Evolutionary conservation across 1,140 invertebrate genomes (phyloP).

Genomic region (Procambarus virginalis): DNA sequence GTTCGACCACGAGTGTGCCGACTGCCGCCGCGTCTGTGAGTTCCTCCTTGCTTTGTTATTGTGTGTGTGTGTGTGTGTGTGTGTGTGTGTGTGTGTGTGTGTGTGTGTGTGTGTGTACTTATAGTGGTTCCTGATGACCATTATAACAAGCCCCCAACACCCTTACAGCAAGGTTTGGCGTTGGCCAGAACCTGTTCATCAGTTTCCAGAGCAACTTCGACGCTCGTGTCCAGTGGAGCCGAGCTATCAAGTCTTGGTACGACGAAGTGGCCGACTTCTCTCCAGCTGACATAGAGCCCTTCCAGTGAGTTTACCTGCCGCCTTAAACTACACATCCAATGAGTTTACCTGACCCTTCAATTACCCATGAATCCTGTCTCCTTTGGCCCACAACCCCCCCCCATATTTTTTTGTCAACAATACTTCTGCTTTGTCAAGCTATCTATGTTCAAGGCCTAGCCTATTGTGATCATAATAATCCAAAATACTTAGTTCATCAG

Average conservation of each 20-base stretch:
- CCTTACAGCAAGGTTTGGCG: conserved; percentile 68
- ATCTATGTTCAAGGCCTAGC: too few species aligned
- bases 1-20: conserved; percentile 82
- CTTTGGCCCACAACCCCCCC: too few species aligned
- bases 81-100: not conserved
- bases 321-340: too few species aligned
- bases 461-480: too few species aligned
- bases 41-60: conserved; percentile 66
- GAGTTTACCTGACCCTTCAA: too few species aligned
- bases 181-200: conserved; percentile 72
- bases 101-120: not conserved
- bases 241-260: conserved; percentile 70
- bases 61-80: not conserved
- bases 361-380: too few species aligned
- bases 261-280: conserved; percentile 70
- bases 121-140: not conserved
- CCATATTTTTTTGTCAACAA: too few species aligned
- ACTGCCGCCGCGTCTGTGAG: conserved; percentile 79
- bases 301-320: conserved; percentile 66
- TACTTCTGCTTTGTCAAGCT: too few species aligned
- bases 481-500: too few species aligned
- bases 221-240: conserved; percentile 63
- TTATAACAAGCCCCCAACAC: not conserved
- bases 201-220: conserved; percentile 62
- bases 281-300: conserved; percentile 53